Conservation (phyloP, 53 echinoderm and acorn worm genomes). For the Astropecten irregularis region DNA sequence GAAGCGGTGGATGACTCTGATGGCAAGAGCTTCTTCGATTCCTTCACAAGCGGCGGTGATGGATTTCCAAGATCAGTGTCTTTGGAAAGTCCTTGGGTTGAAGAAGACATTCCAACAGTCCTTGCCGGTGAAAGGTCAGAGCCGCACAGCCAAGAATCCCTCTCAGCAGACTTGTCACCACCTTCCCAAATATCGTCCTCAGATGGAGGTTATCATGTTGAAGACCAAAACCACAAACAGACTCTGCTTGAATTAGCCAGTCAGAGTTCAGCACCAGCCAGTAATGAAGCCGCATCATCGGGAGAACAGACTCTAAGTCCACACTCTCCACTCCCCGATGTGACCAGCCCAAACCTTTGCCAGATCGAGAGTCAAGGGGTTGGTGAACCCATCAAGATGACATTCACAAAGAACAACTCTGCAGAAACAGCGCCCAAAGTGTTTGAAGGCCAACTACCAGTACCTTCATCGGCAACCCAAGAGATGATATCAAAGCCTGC, state of each 20-base stretch:
- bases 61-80: conserved; percentile 48
- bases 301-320: neutral
- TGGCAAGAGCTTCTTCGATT: conserved; percentile 82
- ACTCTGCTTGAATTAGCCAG: conserved; percentile 18
- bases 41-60: conserved; percentile 68
- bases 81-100: neutral
- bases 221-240: neutral
- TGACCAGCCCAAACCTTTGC: conserved; percentile 26
- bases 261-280: neutral
- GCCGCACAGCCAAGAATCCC: neutral
- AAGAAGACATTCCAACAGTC: conserved; percentile 8
- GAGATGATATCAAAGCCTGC: neutral
- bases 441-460: neutral
- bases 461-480: neutral
- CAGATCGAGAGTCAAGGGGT: neutral
- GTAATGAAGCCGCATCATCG: neutral
- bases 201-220: no score
- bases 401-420: conserved; percentile 17
- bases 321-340: neutral
- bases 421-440: neutral
- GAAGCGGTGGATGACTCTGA: conserved; percentile 20
- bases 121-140: conserved; percentile 26
- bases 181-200: neutral
- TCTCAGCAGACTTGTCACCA: neutral
- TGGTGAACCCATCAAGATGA: conserved; percentile 8